A percentile compares a stretch with the other conserved stretches of the same genome.
These are phyloP conservation scores for Labeo calbasu DNA, from an alignment of 2,797 vertebrate genomes.

Conservation along the genomic window DNA sequence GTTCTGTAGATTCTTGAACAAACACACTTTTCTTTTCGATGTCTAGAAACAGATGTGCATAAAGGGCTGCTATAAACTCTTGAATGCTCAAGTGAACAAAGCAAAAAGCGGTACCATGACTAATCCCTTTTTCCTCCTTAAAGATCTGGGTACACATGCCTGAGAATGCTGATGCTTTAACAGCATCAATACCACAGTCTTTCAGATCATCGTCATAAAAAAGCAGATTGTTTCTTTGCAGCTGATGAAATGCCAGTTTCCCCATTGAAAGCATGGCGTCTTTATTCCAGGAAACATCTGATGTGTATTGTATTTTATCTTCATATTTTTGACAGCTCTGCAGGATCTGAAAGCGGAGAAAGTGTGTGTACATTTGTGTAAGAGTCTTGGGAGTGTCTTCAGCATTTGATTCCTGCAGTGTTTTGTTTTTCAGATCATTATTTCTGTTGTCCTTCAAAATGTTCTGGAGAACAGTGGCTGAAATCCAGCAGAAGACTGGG, in stretches of 20 bases:
- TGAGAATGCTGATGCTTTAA: not conserved
- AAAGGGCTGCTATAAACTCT: constrained; percentile 29
- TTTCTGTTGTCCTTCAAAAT: not conserved
- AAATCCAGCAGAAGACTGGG: constrained; percentile 11
- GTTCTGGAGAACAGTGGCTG: constrained; percentile 1
- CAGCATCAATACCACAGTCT: rapidly evolving
- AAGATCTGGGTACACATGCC: constrained; percentile 39
- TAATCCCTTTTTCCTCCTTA: not conserved
- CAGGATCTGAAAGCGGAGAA: constrained; percentile 24
- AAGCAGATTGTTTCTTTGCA: constrained; percentile 29
- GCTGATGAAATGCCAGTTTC: constrained; percentile 25
- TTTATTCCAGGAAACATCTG: constrained; percentile 29
- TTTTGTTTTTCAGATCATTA: not conserved
- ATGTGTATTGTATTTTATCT: rapidly evolving
- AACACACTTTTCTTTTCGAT: not conserved
- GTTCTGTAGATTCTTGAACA: not conserved
- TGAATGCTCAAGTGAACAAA: constrained; percentile 47
- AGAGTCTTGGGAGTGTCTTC: not conserved
- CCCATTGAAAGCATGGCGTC: not conserved
- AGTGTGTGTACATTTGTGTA: constrained; percentile 21
- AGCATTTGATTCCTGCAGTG: not conserved
- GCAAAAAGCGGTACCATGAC: constrained; percentile 9
- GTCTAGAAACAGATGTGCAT: constrained; percentile 24
- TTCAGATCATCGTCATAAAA: constrained; percentile 7
- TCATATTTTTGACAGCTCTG: constrained; percentile 11